A percentile compares a stretch with the other conserved stretches of the same genome.
Conservation (phyloP, 2,888 invertebrate species). For the Neocrepidodera transversa region DNA sequence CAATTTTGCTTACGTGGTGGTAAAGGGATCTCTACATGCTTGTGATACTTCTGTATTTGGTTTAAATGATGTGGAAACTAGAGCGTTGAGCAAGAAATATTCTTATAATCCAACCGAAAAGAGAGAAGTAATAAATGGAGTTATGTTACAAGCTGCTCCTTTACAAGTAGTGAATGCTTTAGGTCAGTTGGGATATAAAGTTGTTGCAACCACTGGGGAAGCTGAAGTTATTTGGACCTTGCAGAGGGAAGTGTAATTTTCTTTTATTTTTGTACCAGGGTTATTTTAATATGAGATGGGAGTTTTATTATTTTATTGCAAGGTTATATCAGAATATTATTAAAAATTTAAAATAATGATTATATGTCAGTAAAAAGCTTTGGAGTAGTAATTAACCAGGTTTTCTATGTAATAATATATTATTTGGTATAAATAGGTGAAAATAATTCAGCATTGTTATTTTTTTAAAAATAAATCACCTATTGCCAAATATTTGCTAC, state of each 20-base stretch:
- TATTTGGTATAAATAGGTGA: no score
- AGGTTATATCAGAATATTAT: background rate
- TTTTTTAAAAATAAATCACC: no score
- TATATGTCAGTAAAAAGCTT: no score
- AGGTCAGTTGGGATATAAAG: constrained; percentile 79
- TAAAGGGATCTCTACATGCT: constrained; percentile 81
- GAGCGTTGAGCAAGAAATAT: constrained; percentile 74
- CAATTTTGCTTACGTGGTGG: constrained; percentile 75
- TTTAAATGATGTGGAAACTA: constrained; percentile 72
- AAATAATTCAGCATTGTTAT: no score
- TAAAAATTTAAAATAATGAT: no score
- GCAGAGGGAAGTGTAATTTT: constrained; percentile 73
- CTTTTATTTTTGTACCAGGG: constrained; percentile 8
- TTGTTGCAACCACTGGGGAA: constrained; percentile 80
- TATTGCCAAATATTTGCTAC: no score
- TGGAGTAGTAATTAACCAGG: no score
- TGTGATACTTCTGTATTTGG: constrained; percentile 79
- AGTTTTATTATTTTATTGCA: background rate
- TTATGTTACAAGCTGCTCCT: constrained; percentile 74
- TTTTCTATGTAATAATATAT: no score
- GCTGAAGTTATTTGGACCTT: constrained; percentile 85
- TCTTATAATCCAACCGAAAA: constrained; percentile 62
- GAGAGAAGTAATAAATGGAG: constrained; percentile 73
- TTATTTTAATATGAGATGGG: background rate
- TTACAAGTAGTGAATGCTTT: constrained; percentile 76